These are phyloP conservation scores for Bathynomus jamesi DNA, from an alignment of 1,140 invertebrate genomes.

Conservation along the genomic window DNA sequence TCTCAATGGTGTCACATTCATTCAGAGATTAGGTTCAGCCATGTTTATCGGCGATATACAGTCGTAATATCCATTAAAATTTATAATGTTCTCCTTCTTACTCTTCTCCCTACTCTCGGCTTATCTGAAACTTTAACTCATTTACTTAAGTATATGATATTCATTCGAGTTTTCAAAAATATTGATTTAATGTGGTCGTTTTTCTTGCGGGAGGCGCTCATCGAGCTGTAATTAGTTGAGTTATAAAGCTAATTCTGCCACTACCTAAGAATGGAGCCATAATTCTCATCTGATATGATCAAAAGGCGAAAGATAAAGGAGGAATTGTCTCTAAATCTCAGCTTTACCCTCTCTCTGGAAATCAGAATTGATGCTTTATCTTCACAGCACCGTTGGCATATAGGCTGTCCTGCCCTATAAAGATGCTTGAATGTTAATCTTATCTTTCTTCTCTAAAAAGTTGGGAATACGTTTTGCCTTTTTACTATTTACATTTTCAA, in stretches of 20 bases:
- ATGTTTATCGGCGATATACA: too few relatives aligned
- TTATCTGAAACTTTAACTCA: neutral
- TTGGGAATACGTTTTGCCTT: neutral
- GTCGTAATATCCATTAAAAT: too few relatives aligned
- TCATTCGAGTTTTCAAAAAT: neutral
- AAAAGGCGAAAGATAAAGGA: neutral
- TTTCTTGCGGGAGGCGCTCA: too few relatives aligned
- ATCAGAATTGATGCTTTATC: neutral
- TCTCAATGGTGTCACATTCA: too few relatives aligned
- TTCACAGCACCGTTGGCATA: neutral
- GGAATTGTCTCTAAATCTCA: neutral
- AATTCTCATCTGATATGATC: neutral
- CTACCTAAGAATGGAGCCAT: neutral
- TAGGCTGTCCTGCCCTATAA: neutral
- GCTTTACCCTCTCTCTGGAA: neutral
- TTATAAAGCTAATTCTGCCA: neutral
- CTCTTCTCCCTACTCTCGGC: too few relatives aligned
- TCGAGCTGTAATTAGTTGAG: neutral
- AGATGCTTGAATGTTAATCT: neutral
- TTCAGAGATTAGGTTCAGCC: too few relatives aligned
- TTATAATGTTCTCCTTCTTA: too few relatives aligned
- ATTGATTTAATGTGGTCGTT: neutral
- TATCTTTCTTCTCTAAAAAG: neutral
- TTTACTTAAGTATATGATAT: neutral
- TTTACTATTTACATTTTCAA: neutral